Percentiles rank a stretch among this genome's conserved stretches.
Conservation (phyloP, 2,888 invertebrate species). For the Apoda limacodes region DNA sequence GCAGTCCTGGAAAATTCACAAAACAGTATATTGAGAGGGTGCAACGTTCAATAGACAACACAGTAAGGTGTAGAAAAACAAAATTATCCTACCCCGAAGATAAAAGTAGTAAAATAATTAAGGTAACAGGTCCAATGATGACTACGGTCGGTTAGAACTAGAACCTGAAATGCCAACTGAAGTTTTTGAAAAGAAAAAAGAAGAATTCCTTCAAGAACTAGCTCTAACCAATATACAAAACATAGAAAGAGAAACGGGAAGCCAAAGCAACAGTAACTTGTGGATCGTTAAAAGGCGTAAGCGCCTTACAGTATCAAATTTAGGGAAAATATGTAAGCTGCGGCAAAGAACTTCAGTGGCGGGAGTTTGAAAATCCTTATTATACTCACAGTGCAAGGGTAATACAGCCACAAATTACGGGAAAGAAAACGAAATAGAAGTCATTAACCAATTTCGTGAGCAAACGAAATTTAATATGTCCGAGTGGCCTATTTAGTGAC, state of each 20-base stretch:
- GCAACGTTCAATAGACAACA: slow-evolving; percentile 4
- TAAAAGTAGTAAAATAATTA: slow-evolving; percentile 6
- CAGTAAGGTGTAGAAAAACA: slow-evolving; percentile 6
- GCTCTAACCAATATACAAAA: slow-evolving; percentile 1
- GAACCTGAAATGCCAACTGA: slow-evolving; percentile 1
- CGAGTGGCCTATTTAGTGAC: slow-evolving; percentile 11
- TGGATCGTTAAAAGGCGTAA: slow-evolving; percentile 12
- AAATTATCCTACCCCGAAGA: slow-evolving; percentile 1
- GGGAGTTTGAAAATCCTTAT: slow-evolving; percentile 9
- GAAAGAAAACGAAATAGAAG: slow-evolving; percentile 10
- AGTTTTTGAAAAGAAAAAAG: no score
- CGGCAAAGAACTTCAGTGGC: slow-evolving; percentile 11
- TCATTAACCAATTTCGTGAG: slow-evolving; percentile 5
- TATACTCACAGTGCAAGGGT: slow-evolving; percentile 12
- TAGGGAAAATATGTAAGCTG: slow-evolving; percentile 12
- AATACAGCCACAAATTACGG: slow-evolving; percentile 11
- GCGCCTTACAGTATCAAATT: slow-evolving; percentile 12
- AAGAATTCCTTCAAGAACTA: no score
- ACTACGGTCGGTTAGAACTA: slow-evolving; percentile 1
- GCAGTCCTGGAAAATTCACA: slow-evolving; percentile 7
- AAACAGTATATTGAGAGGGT: slow-evolving; percentile 8
- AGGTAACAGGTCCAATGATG: slow-evolving; percentile 4
- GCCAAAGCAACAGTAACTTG: slow-evolving; percentile 8
- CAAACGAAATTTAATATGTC: no score
- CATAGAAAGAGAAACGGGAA: slow-evolving; percentile 5